Evolutionary conservation across 2,797 vertebrate genomes (phyloP), one percentile per base, ranked within the genome.

Genomic region (Eremophila alpestris): DNA sequence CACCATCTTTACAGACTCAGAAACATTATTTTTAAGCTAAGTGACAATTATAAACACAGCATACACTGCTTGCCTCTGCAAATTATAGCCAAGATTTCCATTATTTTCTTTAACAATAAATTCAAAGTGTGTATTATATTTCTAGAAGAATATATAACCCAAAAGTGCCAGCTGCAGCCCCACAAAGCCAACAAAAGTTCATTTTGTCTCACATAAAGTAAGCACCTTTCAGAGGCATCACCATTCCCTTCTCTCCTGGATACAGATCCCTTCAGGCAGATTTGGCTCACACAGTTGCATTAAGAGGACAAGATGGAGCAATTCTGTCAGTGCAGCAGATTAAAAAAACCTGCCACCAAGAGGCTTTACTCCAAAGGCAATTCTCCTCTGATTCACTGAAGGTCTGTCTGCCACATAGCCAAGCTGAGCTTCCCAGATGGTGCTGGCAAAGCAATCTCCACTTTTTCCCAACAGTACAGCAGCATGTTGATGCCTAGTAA

Each of bases 1-100:
- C 17, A 43, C 4, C 14, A 34, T 12, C 21, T 55, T 56, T 5
- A 46, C 3, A 62, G 32, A 16, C 11, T 26, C 67, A 27, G 6
- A 69, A 79, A n/a, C 2, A 24, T 18, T 54, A n/a, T 38, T 34
- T 58, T 71, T 22, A 43, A 78, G 8, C 24, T 30, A 41, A 58
- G 6, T 3, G 3, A n/a, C 11, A 34, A n/a, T 24, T n/a, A 19
- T 5, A 43, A 7, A 12, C 5, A 41, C 2, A 9, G 8, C 17
- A 65, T 7, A 10, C 0, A 0, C 14, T 8, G 9, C 9, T 43
- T 68, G 14, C 9, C 34, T 63, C 55, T n/a, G 10, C 18, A 56
- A 23, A 26, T 51, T 30, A 45, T 7, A 54, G 34, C 38, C 4
- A 40, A 49, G 4, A 36, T 38, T 60, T 48, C 32, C 6, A 20